These are phyloP conservation scores for Ovibos moschatus DNA, from an alignment of 2,113 vertebrate species.

Conservation along the genomic window DNA sequence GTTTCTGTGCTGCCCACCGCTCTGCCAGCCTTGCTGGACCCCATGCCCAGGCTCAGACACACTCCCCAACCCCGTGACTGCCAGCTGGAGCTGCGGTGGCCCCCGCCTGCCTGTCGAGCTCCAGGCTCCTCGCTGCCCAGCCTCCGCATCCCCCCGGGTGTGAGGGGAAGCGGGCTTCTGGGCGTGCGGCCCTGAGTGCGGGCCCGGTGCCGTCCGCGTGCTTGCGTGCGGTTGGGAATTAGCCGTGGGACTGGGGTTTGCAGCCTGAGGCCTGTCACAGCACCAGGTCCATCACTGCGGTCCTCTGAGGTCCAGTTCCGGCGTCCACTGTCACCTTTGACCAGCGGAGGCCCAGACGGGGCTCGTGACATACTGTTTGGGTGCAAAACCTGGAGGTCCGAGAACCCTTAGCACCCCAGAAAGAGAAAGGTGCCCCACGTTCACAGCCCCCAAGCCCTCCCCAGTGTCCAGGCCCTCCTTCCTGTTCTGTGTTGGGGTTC, in stretches of 20 bases:
- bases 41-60: not conserved
- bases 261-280: not conserved
- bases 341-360: not conserved
- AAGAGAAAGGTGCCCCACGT: not conserved
- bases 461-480: not conserved
- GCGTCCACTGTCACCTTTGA: not conserved
- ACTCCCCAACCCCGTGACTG: not conserved
- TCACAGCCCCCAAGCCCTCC: not conserved
- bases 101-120: not conserved
- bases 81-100: not conserved
- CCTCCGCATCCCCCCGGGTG: not conserved
- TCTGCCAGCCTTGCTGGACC: not conserved
- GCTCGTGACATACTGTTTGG: too few relatives aligned
- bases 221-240: not conserved
- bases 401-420: not conserved
- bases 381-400: not conserved
- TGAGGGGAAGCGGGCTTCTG: not conserved
- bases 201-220: accelerated
- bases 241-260: not conserved
- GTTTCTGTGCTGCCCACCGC: not conserved
- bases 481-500: not conserved
- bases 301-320: not conserved
- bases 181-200: not conserved
- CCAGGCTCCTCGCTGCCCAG: not conserved
- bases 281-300: not conserved